Evolutionary conservation across 2,888 invertebrate genomes (phyloP).

Genomic region (Myopa testacea): DNA sequence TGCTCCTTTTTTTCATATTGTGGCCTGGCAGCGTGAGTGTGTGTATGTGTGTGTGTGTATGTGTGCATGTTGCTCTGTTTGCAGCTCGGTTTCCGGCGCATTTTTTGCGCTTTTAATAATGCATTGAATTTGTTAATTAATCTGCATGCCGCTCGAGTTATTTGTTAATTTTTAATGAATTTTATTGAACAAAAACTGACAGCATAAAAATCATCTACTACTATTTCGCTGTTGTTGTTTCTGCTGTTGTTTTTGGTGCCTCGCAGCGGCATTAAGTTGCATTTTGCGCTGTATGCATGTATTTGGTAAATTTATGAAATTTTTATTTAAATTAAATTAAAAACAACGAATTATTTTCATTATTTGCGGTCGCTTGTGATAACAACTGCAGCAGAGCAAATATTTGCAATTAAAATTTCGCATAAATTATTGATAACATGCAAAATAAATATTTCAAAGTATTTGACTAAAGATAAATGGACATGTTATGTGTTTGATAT

Average conservation of each 20-base stretch:
- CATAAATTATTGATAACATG: slow-evolving; percentile 42
- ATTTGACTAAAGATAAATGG: background rate
- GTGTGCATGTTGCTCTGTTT: background rate
- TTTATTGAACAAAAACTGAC: slow-evolving; percentile 24
- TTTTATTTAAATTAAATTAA: slow-evolving; percentile 40
- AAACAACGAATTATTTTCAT: slow-evolving; percentile 33
- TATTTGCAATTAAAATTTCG: slow-evolving; percentile 38
- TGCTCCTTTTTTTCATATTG: slow-evolving; percentile 5
- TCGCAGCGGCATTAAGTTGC: slow-evolving; percentile 29
- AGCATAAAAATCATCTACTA: slow-evolving; percentile 6
- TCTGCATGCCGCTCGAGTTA: slow-evolving; percentile 30
- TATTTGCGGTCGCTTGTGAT: slow-evolving; percentile 36
- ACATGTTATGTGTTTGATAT: background rate
- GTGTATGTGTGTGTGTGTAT: background rate
- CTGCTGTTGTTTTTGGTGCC: background rate
- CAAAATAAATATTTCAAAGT: slow-evolving; percentile 19
- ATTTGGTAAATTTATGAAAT: slow-evolving; percentile 33
- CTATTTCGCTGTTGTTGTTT: slow-evolving; percentile 27
- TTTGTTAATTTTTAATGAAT: slow-evolving; percentile 41
- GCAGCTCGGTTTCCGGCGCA: slow-evolving; percentile 17
- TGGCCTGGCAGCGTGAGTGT: background rate
- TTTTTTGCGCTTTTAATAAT: slow-evolving; percentile 36
- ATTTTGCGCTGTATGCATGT: slow-evolving; percentile 4
- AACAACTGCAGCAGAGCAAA: slow-evolving; percentile 24
- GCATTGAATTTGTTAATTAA: slow-evolving; percentile 40